Percentiles rank a stretch among this genome's conserved stretches.
Conservation (phyloP, 2,797 vertebrate genomes). For the Austrolebias charrua region DNA sequence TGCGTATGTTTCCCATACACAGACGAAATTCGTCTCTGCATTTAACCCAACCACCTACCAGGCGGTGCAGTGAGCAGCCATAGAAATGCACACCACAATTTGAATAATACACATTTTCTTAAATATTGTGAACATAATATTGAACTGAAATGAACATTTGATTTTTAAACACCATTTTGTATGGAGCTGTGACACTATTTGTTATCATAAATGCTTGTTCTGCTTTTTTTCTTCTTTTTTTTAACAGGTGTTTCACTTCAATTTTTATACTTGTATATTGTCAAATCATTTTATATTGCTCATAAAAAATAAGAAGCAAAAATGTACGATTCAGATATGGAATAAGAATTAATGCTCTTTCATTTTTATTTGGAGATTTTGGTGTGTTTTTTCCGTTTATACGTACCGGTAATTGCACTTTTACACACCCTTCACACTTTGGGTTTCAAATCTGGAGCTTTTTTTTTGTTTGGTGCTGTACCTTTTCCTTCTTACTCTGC, state of each 20-base stretch:
- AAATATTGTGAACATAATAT: neutral
- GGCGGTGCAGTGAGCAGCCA: too few species aligned
- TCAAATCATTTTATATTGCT: conserved; percentile 7
- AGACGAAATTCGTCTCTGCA: too few species aligned
- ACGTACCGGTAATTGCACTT: neutral
- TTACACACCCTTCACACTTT: conserved; percentile 9
- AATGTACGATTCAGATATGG: neutral
- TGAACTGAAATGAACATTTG: neutral
- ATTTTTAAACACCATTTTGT: neutral
- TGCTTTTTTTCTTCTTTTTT: conserved; percentile 16
- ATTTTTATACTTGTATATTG: too few species aligned
- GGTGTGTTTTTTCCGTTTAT: conserved; percentile 3
- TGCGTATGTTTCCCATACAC: too few species aligned
- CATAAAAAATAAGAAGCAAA: conserved; percentile 17
- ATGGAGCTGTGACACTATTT: neutral
- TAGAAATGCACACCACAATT: neutral
- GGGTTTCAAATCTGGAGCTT: conserved; percentile 24
- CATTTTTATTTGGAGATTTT: conserved; percentile 10
- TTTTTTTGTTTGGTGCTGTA: conserved; percentile 49
- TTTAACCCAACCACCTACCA: too few species aligned
- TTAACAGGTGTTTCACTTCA: conserved; percentile 11
- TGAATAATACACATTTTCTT: neutral
- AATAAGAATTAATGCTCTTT: conserved; percentile 1
- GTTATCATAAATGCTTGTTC: neutral
- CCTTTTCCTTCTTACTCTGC: conserved; percentile 52